Evolutionary conservation across 2,888 invertebrate species (phyloP).

Genomic region (Glyphotaelius pellucidus): DNA sequence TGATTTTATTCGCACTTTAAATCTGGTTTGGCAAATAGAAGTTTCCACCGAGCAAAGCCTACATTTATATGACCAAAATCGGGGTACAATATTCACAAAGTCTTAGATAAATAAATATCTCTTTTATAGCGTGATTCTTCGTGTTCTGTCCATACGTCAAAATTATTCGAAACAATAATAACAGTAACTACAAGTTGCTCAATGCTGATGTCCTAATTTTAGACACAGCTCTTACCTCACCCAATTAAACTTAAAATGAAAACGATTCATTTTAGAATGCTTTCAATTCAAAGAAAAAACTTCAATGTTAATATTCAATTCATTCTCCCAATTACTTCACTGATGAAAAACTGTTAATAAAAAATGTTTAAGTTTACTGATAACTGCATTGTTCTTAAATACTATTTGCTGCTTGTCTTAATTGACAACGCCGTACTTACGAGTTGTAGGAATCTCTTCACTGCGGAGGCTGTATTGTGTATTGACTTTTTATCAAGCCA

Average conservation of each 20-base stretch:
- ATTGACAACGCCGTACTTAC: not conserved
- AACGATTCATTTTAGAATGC: not conserved
- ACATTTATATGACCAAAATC: not conserved
- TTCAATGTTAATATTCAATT: not conserved
- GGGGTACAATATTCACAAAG: not conserved
- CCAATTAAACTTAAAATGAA: not conserved
- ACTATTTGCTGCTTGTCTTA: not conserved
- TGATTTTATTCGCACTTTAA: not conserved
- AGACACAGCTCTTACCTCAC: not conserved
- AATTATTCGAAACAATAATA: not conserved
- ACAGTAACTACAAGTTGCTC: not conserved
- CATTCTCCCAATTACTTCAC: not conserved
- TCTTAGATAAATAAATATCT: not conserved
- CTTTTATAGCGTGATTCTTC: not conserved
- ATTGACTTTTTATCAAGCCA: constrained; percentile 36
- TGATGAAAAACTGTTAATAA: not conserved
- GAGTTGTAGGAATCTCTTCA: not conserved
- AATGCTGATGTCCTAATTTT: not conserved
- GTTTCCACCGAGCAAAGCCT: not conserved
- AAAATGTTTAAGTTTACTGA: not conserved
- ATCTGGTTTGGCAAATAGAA: not conserved
- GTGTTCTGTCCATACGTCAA: too few relatives aligned
- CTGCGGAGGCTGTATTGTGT: constrained; percentile 32
- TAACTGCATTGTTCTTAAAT: constrained; percentile 22
- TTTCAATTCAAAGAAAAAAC: not conserved